A percentile compares a stretch with the other conserved stretches of the same genome.
Evolutionary conservation across 1,140 invertebrate species (phyloP).

Genomic region (Drosophila baimaii): DNA sequence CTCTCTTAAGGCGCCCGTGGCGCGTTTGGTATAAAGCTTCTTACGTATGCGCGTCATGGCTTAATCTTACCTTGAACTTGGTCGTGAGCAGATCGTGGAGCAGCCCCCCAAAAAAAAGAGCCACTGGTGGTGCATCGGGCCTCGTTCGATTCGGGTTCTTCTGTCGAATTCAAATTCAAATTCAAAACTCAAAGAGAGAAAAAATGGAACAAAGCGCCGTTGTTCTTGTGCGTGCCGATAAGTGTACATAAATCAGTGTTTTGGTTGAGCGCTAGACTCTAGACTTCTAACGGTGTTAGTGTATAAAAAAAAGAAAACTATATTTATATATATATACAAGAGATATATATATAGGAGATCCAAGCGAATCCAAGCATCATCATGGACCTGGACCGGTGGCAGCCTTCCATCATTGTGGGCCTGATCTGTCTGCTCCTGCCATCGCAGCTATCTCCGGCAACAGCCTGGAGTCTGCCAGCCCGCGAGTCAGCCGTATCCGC

Average conservation of each 20-base stretch:
- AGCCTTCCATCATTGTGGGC: slow-evolving; percentile 40
- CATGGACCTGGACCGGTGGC: slow-evolving; percentile 68
- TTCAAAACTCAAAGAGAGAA: slow-evolving; percentile 6
- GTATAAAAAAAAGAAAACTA: slow-evolving; percentile 1
- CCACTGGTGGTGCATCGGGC: slow-evolving; percentile 31
- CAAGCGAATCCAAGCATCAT: neutral
- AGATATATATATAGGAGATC: slow-evolving; percentile 3
- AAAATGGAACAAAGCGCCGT: slow-evolving; percentile 77
- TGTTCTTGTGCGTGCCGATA: slow-evolving; percentile 67
- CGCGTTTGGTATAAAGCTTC: slow-evolving; percentile 81
- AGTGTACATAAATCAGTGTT: slow-evolving; percentile 63
- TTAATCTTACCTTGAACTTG: slow-evolving; percentile 84
- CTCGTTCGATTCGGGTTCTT: slow-evolving; percentile 27
- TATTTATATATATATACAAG: slow-evolving; percentile 13
- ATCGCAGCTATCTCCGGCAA: slow-evolving; percentile 29
- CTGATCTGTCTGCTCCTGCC: slow-evolving; percentile 55
- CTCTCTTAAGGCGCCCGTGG: slow-evolving; percentile 51
- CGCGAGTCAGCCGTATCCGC: slow-evolving; percentile 16
- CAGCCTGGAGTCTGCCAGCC: slow-evolving; percentile 64
- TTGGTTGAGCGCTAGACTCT: slow-evolving; percentile 26
- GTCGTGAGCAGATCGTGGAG: slow-evolving; percentile 71
- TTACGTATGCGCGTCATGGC: slow-evolving; percentile 84
- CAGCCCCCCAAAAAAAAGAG: slow-evolving; percentile 11
- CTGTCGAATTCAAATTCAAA: slow-evolving; percentile 1
- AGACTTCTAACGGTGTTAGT: slow-evolving; percentile 57